phyloP scores from a whole-genome alignment of 92 coral and sea anemone species.

The Zoanthus gigantus region DNA sequence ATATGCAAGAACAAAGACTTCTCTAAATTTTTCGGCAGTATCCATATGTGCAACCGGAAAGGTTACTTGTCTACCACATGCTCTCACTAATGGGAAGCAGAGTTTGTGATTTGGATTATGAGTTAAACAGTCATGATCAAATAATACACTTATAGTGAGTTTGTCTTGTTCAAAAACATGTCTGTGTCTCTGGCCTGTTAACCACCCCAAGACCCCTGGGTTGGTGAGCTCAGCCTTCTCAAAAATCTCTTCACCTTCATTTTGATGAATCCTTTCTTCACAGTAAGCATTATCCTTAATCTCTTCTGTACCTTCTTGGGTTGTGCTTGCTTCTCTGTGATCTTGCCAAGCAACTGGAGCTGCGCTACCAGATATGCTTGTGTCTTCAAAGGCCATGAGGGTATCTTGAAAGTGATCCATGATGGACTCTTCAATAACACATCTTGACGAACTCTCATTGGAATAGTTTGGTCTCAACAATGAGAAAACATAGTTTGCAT shows the following conservation, averaged over 20 bases:
- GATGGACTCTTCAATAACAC: conserved; percentile 45
- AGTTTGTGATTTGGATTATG: conserved; percentile 38
- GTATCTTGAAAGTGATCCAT: conserved; percentile 53
- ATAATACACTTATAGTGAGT: conserved; percentile 10
- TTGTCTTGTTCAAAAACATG: conserved; percentile 31
- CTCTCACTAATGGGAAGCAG: conserved; percentile 53
- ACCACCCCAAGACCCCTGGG: conserved; percentile 19
- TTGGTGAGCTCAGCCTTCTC: not conserved
- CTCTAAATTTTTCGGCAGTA: conserved; percentile 35
- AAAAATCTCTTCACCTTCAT: conserved; percentile 7
- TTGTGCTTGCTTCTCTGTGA: not conserved
- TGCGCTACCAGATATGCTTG: conserved; percentile 21
- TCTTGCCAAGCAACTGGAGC: conserved; percentile 48
- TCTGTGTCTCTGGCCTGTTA: conserved; percentile 42
- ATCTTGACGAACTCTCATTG: conserved; percentile 42
- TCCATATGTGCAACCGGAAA: conserved; percentile 49
- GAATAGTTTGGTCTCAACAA: conserved; percentile 45
- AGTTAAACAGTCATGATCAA: conserved; percentile 35
- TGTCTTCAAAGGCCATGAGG: conserved; percentile 49
- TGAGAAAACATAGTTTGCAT: conserved; percentile 43
- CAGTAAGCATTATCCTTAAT: not conserved
- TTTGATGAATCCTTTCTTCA: not conserved
- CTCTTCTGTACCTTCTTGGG: not conserved
- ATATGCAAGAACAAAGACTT: conserved; percentile 46
- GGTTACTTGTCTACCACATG: conserved; percentile 48